Evolutionary conservation across 2,113 vertebrate species (phyloP), one percentile per base, ranked within the genome.

Genomic region (Onychostruthus taczanowskii): DNA sequence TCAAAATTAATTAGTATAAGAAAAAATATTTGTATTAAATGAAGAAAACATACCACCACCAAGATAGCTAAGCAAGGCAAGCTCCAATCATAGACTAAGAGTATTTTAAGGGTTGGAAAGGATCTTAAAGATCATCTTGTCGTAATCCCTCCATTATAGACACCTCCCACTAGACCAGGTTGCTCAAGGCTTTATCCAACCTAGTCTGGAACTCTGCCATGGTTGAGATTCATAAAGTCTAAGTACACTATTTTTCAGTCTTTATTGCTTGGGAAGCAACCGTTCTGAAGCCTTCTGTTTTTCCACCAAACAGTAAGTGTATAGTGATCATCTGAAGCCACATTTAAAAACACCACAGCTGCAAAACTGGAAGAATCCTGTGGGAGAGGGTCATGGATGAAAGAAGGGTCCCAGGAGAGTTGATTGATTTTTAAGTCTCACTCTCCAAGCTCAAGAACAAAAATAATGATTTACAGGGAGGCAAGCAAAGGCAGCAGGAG

Each of bases 1-100:
- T 76, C 53, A 73, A 90, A 87, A 83, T 68, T 56, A 96, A 94
- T 93, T 93, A 89, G 44, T 46, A 91, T 82, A 87, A 85, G 85
- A 76, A 94, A 76, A 9, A 94, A 58, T 93, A 87, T 94, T 95
- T 93, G 9, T 83, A 56, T 64, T 85, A 69, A 87, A 83, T 47
- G 33, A 46, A 62, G 49, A 49, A 95, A 94, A 91, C 22, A 94
- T 91, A 73, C 63, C 9, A 52, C 7, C 24, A 91, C 18, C 37
- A 87, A 68, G 58, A 91, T 37, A 91, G 44, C 66, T 75, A 79
- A 93, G 16, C 39, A 55, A 95, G 62, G 49, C 30, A 79, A 56
- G 13, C 33, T 64, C 14, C 9, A 61, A 26, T 44, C 11, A 62
- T 4, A 90, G 26, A 37, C 28, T 37, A 8, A 50, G 3, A 44